Base-by-base conservation (phyloP, 2,113 vertebrate genomes). In the Garra rufa region DNA sequence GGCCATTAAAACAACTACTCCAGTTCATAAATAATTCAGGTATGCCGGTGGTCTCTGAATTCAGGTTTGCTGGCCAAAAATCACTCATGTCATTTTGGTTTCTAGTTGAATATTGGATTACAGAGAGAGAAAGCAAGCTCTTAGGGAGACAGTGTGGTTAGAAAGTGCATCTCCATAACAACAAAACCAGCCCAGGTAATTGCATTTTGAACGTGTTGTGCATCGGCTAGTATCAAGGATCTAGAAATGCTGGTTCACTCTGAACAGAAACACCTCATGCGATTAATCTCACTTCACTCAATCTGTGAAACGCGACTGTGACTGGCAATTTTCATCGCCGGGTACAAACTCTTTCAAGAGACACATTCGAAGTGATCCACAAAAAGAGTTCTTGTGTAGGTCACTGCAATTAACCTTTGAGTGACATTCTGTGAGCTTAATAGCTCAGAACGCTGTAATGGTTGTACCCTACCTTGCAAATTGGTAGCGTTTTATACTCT, bases 241-340 rank as follows among this genome's bases (percentile, higher is more conserved):
- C 57, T 26, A 46, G 24, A 79, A 79, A 87, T 67, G 65, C 73
- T 21, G 26, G 57, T 79, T n/a, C 9, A 28, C 3, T 28, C 38
- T n/a, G 41, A 63, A 79, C 76, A 79, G n/a, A 46, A 43, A 79
- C 57, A 10, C 76, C 41, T 79, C 88, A 87, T 87, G 92, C 76
- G 91, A 92, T 94, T 94, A 93, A 93, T 93, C 89, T 90, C 90
- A 89, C 89, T 87, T 52, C 59, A 89, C 92, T 92, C 94, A 94
- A 93, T 94, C 92, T 92, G 88, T 92, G 90, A 90, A 91, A 89
- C 85, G 88, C 89, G 88, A 91, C 91, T 92, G 87, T 86, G 90
- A 92, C 91, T 88, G 90, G 90, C n/a, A 15, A 69, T 76, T 90
- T 90, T 85, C 85, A 89, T 88, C 91, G 88, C 87, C 21, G 92